A percentile compares a stretch with the other conserved stretches of the same genome.
Evolutionary conservation across 2,888 invertebrate species (phyloP).

Genomic region (Tenthredo notha): DNA sequence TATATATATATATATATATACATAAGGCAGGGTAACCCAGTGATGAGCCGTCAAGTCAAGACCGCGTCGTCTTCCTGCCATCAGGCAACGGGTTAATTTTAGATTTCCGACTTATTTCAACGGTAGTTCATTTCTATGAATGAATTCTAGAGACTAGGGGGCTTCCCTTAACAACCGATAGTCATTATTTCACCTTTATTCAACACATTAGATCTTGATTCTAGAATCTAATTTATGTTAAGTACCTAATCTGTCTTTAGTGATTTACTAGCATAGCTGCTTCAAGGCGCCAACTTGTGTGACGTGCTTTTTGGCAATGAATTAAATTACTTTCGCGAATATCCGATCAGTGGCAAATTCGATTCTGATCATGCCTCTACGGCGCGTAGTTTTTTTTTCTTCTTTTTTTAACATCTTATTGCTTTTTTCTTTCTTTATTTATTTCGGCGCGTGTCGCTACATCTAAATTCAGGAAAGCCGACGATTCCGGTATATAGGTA

Average conservation of each 20-base stretch:
- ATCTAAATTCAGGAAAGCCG: constrained; percentile 42
- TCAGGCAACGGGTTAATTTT: constrained; percentile 74
- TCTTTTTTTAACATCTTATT: background rate
- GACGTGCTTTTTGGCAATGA: constrained; percentile 12
- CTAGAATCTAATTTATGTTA: constrained; percentile 11
- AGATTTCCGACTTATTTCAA: constrained; percentile 72
- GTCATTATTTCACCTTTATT: constrained; percentile 15
- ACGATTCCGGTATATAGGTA: constrained; percentile 37
- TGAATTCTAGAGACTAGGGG: constrained; percentile 11
- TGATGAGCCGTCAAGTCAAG: constrained; percentile 42
- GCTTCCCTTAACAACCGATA: constrained; percentile 18
- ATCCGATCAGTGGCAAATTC: background rate
- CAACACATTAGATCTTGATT: constrained; percentile 13
- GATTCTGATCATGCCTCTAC: constrained; percentile 25
- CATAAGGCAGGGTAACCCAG: background rate
- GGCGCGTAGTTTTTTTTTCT: background rate
- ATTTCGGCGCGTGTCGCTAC: constrained; percentile 38
- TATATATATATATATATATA: background rate
- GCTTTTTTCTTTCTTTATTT: background rate
- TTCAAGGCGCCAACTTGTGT: background rate
- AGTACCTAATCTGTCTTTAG: constrained; percentile 14
- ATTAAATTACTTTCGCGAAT: constrained; percentile 29
- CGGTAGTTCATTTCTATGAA: constrained; percentile 75
- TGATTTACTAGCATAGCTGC: background rate
- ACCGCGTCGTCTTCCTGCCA: constrained; percentile 69